Base-by-base conservation (phyloP, 30 jellyfish, hydroid and myxozoan species). In the Catostylus mosaicus region DNA sequence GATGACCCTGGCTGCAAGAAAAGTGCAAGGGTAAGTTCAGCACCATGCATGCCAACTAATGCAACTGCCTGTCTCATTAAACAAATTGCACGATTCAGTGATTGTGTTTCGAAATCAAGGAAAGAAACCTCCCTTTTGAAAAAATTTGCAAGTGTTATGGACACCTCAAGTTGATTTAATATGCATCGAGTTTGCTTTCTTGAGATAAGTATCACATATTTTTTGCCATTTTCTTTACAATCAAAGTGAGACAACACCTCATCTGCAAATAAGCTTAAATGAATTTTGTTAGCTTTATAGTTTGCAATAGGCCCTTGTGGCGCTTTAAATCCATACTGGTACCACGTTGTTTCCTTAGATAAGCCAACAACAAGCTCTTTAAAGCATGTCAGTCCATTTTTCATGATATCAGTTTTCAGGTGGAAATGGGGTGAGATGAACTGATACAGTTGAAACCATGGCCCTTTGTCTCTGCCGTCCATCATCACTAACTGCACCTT, bases 31-130 rank as follows among this genome's bases (percentile, higher is more conserved):
- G 73, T 61, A 19, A 94, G 80, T 45, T 87, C 96, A 18, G 97
- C 97, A 23, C 99, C 99, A 72, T 94, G 99, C 91, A 94, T 85
- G 31, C 99, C 97, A 1, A 94, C 84, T 5, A 94, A 31, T n/a
- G 75, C 91, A 11, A 33, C 51, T 72, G 99, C 96, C 7, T 78
- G 54, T 12, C 70, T 24, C 0, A 94, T 66, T 19, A 40, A 30
- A 27, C 90, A 77, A 12, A 89, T 65, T 30, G 87, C 77, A 32
- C 89, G 87, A 30, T n/a, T 68, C 19, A 84, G 30, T 19, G 77
- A 24, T 1, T 51, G 83, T 1, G 51, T 43, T 54, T 85, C 96
- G 12, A 94, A 60, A 56, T 78, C 76, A 26, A 88, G 78, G 0
- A 80, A 33, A 20, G 22, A 30, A 12, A 94, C 94, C 12, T 90